Evolutionary conservation across 1,140 invertebrate genomes (phyloP).

Genomic region (Polypedilum vanderplanki): DNA sequence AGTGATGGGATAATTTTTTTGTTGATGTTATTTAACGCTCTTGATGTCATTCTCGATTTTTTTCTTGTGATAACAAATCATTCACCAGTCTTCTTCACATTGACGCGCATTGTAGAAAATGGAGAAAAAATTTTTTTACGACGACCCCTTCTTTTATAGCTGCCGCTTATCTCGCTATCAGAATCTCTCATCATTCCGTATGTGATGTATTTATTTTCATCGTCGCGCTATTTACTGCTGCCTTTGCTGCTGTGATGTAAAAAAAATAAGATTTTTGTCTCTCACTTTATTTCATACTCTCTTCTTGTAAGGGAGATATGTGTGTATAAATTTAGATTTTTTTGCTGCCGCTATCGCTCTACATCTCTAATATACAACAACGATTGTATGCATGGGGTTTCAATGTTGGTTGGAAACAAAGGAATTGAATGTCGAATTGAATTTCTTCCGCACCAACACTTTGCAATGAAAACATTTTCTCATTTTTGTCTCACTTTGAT

Average conservation of each 20-base stretch:
- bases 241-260: neutral
- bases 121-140: no score
- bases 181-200: constrained; percentile 3
- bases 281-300: no score
- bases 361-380: neutral
- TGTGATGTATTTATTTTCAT: constrained; percentile 28
- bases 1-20: constrained; percentile 19
- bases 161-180: constrained; percentile 11
- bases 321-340: neutral
- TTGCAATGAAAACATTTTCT: constrained; percentile 22
- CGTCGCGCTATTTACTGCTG: constrained; percentile 16
- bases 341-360: neutral
- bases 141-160: neutral
- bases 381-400: neutral
- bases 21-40: constrained; percentile 28
- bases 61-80: constrained; percentile 21
- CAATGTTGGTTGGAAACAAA: neutral
- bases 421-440: constrained; percentile 23
- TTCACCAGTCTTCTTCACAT: neutral
- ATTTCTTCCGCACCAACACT: constrained; percentile 26
- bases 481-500: no score
- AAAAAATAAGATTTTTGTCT: neutral
- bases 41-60: constrained; percentile 6
- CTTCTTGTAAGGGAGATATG: neutral
- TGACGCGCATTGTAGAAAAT: no score